Percentiles rank a stretch among this genome's conserved stretches.
Evolutionary conservation across 2,113 vertebrate species (phyloP).

Genomic region (Asarcornis scutulata): DNA sequence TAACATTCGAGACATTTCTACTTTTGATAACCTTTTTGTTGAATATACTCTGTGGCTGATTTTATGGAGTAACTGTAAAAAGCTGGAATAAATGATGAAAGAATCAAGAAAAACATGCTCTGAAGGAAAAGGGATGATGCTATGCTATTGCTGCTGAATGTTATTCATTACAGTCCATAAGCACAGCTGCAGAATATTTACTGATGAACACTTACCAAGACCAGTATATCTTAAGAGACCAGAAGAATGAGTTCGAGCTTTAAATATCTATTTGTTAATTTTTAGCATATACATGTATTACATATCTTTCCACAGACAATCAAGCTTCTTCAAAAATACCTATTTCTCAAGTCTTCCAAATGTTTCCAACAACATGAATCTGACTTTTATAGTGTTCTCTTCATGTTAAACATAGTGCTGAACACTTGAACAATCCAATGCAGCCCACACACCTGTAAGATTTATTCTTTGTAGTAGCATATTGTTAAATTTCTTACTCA

Average conservation of each 20-base stretch:
- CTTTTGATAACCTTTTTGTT: constrained; percentile 41
- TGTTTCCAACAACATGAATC: neutral
- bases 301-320: neutral
- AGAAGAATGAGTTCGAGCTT: constrained; percentile 27
- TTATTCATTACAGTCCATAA: constrained; percentile 53
- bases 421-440: constrained; percentile 23
- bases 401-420: constrained; percentile 17
- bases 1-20: constrained; percentile 38
- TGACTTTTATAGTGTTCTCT: constrained; percentile 19
- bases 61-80: constrained; percentile 44
- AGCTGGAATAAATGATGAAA: constrained; percentile 40
- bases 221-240: constrained; percentile 22
- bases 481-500: constrained; percentile 60
- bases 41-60: constrained; percentile 3
- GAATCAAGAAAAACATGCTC: constrained; percentile 24
- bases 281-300: neutral
- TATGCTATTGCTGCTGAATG: constrained; percentile 28
- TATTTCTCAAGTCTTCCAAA: neutral
- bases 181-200: constrained; percentile 45
- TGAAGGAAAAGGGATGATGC: constrained; percentile 29
- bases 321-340: neutral
- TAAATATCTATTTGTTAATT: constrained; percentile 37
- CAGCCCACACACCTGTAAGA: constrained; percentile 42
- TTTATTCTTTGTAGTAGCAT: constrained; percentile 63
- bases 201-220: constrained; percentile 11